A percentile compares a stretch with the other conserved stretches of the same genome.
Evolutionary conservation across 2,113 vertebrate species (phyloP).

Genomic region (Cyanistes caeruleus): DNA sequence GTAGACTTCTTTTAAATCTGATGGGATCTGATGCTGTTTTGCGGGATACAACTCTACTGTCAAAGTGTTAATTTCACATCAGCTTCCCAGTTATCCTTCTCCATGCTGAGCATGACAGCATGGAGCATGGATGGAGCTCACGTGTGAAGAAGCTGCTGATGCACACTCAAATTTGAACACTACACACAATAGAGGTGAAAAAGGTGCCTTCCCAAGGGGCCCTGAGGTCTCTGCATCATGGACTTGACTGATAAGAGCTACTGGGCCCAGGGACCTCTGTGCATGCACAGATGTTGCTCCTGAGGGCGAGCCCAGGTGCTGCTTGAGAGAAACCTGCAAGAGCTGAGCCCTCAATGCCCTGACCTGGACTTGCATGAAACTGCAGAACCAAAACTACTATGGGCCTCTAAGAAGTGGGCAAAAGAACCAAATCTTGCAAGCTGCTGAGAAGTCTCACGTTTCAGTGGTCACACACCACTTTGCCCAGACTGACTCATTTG

Average conservation of each 20-base stretch:
- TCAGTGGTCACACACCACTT: neutral
- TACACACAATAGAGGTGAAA: accelerated
- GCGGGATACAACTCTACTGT: neutral
- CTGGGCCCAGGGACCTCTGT: neutral
- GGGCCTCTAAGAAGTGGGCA: neutral
- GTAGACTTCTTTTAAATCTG: neutral
- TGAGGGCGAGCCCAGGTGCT: neutral
- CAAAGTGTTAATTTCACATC: neutral
- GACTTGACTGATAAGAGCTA: neutral
- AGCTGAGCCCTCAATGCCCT: accelerated
- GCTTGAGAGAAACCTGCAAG: neutral
- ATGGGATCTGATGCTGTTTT: neutral
- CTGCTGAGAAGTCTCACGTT: neutral
- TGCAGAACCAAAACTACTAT: neutral
- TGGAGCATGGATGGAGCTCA: neutral
- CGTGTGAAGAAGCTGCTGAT: accelerated
- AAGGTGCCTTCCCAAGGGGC: neutral
- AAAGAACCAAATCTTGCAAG: neutral
- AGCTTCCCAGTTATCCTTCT: neutral
- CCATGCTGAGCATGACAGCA: accelerated
- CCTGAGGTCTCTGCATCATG: neutral
- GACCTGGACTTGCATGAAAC: neutral
- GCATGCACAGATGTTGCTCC: neutral
- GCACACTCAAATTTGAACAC: neutral
- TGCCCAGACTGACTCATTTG: neutral